These are phyloP conservation scores for Pseudolaguvia tuberculata DNA, from an alignment of 2,113 vertebrate genomes.

Conservation along the genomic window DNA sequence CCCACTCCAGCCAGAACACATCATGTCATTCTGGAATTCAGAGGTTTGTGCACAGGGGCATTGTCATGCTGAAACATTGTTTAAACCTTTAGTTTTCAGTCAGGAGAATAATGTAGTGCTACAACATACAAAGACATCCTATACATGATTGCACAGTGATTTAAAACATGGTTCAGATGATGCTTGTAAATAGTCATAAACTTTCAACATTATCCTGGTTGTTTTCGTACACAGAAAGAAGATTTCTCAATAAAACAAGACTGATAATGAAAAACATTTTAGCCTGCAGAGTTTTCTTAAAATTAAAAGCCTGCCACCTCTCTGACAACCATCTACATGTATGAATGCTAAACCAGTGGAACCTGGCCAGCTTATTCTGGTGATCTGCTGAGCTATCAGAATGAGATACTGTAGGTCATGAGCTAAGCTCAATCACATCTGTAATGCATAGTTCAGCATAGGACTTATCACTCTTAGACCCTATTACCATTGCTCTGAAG, in stretches of 20 bases:
- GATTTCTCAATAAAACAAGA: background rate
- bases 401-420: conserved; percentile 57
- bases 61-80: too few relatives aligned
- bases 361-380: conserved; percentile 59
- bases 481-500: background rate
- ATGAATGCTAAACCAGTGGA: conserved; percentile 38
- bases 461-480: background rate
- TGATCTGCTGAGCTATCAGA: conserved; percentile 66
- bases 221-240: background rate
- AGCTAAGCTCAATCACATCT: conserved; percentile 16
- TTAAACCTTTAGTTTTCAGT: too few relatives aligned
- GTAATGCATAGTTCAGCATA: conserved; percentile 27
- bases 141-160: background rate
- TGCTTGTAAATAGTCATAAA: background rate
- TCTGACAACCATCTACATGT: background rate
- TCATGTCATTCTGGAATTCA: too few relatives aligned
- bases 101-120: too few relatives aligned
- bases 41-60: too few relatives aligned
- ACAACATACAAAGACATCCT: too few relatives aligned
- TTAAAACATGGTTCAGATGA: background rate
- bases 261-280: background rate
- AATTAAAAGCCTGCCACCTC: background rate
- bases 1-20: too few relatives aligned
- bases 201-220: background rate
- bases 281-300: background rate